Conservation (phyloP, 2,797 vertebrate species). For the Eremophila alpestris region DNA sequence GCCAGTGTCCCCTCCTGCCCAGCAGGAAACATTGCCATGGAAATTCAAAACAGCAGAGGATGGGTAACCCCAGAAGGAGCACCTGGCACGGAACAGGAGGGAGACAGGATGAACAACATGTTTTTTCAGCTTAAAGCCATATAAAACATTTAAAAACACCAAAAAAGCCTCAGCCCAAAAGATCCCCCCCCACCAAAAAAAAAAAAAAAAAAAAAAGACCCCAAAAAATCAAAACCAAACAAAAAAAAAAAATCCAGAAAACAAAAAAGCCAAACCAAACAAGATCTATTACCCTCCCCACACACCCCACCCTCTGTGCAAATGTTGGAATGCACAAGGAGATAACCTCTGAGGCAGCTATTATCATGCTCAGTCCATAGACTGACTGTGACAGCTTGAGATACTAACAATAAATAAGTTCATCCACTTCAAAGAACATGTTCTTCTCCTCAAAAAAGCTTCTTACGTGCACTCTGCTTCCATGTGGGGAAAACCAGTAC, state of each 20-base stretch:
- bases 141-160: neutral
- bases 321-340: constrained; percentile 43
- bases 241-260: neutral
- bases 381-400: constrained; percentile 35
- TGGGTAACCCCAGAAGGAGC: neutral
- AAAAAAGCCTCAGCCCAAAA: neutral
- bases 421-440: neutral
- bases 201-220: too few species aligned
- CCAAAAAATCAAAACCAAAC: neutral
- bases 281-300: accelerated
- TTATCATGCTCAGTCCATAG: constrained; percentile 1
- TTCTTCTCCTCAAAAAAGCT: neutral
- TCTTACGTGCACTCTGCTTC: neutral
- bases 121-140: constrained; percentile 38
- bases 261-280: accelerated
- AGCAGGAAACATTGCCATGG: neutral
- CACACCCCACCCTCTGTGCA: neutral
- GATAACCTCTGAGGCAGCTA: constrained; percentile 52
- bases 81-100: constrained; percentile 44
- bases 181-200: too few species aligned
- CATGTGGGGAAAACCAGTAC: neutral
- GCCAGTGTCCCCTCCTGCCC: neutral
- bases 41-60: constrained; percentile 8
- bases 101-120: neutral
- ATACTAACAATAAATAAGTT: neutral